Evolutionary conservation across 2,113 vertebrate genomes (phyloP).

Genomic region (Cephalopterus ornatus): DNA sequence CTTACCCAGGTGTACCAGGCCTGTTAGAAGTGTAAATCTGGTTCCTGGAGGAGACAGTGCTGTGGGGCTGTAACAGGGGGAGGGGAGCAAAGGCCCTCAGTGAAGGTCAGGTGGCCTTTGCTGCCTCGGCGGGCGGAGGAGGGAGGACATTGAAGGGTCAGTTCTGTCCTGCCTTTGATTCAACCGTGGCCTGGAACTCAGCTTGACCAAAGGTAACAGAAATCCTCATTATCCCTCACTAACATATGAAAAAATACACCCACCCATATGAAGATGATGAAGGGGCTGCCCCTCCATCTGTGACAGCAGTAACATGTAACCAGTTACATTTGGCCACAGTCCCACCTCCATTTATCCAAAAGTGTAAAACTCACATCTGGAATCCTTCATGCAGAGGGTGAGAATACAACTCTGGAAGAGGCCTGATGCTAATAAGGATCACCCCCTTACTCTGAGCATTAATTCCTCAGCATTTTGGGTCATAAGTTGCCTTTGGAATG

Average conservation of each 20-base stretch:
- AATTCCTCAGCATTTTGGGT: neutral
- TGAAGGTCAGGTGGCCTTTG: neutral
- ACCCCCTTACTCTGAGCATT: neutral
- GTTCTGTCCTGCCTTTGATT: neutral
- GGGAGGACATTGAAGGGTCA: neutral
- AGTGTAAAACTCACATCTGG: rapidly evolving
- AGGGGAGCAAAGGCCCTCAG: neutral
- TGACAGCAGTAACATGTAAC: neutral
- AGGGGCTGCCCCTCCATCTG: neutral
- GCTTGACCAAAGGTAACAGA: neutral
- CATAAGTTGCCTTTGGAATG: neutral
- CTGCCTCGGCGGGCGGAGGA: neutral
- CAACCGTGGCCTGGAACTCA: neutral
- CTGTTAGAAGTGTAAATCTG: neutral
- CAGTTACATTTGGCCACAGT: neutral
- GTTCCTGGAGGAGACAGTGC: neutral
- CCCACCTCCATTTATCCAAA: neutral
- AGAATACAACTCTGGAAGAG: neutral
- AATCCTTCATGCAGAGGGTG: neutral
- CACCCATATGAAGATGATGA: neutral
- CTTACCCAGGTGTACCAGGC: neutral
- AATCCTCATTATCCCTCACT: neutral
- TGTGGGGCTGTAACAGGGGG: neutral
- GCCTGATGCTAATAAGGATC: neutral
- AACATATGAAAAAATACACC: neutral